phyloP scores from a whole-genome alignment of 2,113 vertebrate species.

The Colistium nudipinnis region DNA sequence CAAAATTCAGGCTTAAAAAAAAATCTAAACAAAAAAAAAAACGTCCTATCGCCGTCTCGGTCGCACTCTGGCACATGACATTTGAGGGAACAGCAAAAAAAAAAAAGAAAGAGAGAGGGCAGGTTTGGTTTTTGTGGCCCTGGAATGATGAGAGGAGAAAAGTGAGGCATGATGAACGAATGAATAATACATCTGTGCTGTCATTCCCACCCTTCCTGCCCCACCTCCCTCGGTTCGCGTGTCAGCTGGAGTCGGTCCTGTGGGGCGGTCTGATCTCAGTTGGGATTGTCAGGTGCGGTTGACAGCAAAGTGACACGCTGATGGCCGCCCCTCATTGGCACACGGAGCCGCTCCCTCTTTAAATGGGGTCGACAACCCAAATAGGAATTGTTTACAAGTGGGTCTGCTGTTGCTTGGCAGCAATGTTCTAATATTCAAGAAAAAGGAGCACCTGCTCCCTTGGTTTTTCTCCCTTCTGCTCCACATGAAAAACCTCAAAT shows the following conservation, averaged over 20 bases:
- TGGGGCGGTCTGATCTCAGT: constrained; percentile 62
- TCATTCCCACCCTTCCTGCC: constrained; percentile 66
- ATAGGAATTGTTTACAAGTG: constrained; percentile 62
- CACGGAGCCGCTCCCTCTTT: constrained; percentile 36
- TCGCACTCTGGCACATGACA: constrained; percentile 66
- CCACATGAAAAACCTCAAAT: not conserved
- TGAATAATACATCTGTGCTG: constrained; percentile 78
- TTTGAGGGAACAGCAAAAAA: constrained; percentile 54
- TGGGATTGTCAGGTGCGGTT: constrained; percentile 66
- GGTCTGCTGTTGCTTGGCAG: constrained; percentile 3
- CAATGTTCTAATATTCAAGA: constrained; percentile 8
- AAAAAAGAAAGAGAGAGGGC: constrained; percentile 25
- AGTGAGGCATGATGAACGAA: constrained; percentile 71
- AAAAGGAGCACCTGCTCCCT: constrained; percentile 5
- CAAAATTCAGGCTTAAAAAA: constrained; percentile 57
- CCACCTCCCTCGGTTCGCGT: constrained; percentile 52
- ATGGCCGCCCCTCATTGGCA: constrained; percentile 41
- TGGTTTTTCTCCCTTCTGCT: not conserved
- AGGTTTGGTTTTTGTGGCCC: constrained; percentile 24
- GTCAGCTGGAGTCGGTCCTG: constrained; percentile 53
- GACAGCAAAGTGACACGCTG: constrained; percentile 60
- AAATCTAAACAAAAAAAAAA: too few relatives aligned
- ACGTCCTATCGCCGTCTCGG: constrained; percentile 38
- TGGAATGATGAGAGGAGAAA: constrained; percentile 61
- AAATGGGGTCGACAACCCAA: constrained; percentile 57